Evolutionary conservation across 30 jellyfish, hydroid and myxozoan genomes (phyloP).

Genomic region (Cassiopea andromeda): DNA sequence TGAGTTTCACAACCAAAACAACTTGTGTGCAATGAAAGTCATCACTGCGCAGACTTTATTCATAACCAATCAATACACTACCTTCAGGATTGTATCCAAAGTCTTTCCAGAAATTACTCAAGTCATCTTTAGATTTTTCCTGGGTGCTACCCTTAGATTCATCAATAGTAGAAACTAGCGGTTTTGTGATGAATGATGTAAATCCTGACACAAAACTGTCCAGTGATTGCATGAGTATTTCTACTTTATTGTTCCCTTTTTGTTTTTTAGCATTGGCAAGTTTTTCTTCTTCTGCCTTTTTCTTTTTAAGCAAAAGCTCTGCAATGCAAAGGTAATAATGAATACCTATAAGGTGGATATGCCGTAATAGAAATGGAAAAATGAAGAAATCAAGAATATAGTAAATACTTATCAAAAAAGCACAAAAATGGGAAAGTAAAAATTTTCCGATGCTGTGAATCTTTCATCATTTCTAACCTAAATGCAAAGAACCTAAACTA

Average conservation of each 20-base stretch:
- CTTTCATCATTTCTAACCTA: too few relatives aligned
- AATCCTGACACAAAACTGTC: conserved; percentile 21
- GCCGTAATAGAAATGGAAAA: too few relatives aligned
- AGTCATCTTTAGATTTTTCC: conserved; percentile 6
- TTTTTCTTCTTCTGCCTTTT: conserved; percentile 24
- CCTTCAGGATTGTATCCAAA: conserved; percentile 28
- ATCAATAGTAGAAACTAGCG: neutral
- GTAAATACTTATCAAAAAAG: neutral
- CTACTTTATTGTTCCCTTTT: neutral
- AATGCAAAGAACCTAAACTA: too few relatives aligned
- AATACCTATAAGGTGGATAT: neutral
- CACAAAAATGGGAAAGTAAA: neutral
- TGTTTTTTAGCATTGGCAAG: neutral
- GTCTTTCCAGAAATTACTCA: conserved; percentile 55
- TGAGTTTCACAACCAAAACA: neutral
- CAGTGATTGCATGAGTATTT: neutral
- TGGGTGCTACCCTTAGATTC: neutral
- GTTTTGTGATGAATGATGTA: conserved; percentile 11
- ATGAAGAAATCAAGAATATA: too few relatives aligned
- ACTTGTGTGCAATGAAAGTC: neutral
- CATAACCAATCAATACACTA: neutral
- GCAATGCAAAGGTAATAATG: neutral
- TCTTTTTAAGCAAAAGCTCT: neutral
- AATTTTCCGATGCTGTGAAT: neutral
- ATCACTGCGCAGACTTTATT: neutral